These are phyloP conservation scores for Brachycybe producta DNA, from an alignment of 2,888 invertebrate species.

Conservation along the genomic window DNA sequence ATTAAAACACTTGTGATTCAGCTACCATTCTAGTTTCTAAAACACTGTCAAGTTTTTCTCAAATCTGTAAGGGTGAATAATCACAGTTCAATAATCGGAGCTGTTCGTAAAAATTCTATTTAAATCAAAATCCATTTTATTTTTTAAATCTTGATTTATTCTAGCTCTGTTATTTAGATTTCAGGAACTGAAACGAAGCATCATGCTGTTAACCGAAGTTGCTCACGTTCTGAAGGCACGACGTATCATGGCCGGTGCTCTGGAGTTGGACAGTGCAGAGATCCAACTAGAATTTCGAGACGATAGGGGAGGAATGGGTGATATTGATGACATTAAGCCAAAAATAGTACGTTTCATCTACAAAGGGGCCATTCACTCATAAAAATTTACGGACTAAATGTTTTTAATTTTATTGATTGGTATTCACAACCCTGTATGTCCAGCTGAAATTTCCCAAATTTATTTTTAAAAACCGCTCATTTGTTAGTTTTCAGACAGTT, in stretches of 20 bases:
- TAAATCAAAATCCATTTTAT: not conserved
- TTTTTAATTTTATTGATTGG: not conserved
- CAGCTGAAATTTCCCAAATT: too few relatives aligned
- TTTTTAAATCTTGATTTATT: conserved; percentile 1
- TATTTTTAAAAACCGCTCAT: not conserved
- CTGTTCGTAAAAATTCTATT: conserved; percentile 23
- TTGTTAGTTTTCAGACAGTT: not conserved
- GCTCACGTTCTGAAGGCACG: conserved; percentile 28
- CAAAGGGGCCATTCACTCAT: too few relatives aligned
- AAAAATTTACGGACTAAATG: not conserved
- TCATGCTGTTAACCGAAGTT: conserved; percentile 28
- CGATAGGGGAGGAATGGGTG: conserved; percentile 22
- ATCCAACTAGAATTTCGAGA: conserved; percentile 32
- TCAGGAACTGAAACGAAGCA: conserved; percentile 25
- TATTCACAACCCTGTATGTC: too few relatives aligned
- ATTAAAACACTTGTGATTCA: too few relatives aligned
- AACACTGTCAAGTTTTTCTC: too few relatives aligned
- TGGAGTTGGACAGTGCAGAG: conserved; percentile 34
- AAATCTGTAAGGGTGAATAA: too few relatives aligned
- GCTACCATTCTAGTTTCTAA: too few relatives aligned
- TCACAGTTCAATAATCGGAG: not conserved
- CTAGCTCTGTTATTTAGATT: conserved; percentile 23
- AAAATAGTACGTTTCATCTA: conserved; percentile 15
- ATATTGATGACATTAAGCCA: conserved; percentile 16
- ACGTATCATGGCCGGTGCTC: conserved; percentile 29